phyloP scores from a whole-genome alignment of 2,888 invertebrate genomes.

The Congeria kusceri region DNA sequence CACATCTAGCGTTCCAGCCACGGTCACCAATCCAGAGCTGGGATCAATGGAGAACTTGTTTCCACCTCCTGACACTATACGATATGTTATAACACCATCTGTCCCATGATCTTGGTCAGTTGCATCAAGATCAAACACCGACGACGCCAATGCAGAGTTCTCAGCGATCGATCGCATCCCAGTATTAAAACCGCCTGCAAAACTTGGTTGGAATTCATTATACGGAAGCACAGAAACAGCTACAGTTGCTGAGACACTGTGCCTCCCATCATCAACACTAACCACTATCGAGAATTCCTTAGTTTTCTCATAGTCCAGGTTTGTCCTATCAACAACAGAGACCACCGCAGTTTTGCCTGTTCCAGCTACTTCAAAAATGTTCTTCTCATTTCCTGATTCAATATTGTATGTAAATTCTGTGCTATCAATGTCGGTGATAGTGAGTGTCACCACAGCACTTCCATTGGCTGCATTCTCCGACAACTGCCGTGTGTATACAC shows the following conservation, averaged over 20 bases:
- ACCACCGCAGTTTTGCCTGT: slow-evolving; percentile 55
- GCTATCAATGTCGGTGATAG: slow-evolving; percentile 72
- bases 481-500: slow-evolving; percentile 66
- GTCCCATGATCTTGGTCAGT: slow-evolving; percentile 71
- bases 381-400: slow-evolving; percentile 64
- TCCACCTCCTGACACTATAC: slow-evolving; percentile 65
- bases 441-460: slow-evolving; percentile 63
- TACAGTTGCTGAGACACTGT: slow-evolving; percentile 64
- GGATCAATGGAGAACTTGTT: slow-evolving; percentile 61
- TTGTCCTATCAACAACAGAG: slow-evolving; percentile 57
- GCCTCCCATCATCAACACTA: slow-evolving; percentile 87
- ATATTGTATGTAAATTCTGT: slow-evolving; percentile 69
- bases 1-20: slow-evolving; percentile 67
- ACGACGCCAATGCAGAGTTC: slow-evolving; percentile 46
- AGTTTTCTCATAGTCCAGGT: slow-evolving; percentile 76
- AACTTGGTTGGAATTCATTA: slow-evolving; percentile 68
- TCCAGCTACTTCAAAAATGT: slow-evolving; percentile 64
- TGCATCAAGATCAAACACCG: slow-evolving; percentile 67
- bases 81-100: slow-evolving; percentile 70
- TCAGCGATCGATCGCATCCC: slow-evolving; percentile 61
- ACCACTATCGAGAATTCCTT: slow-evolving; percentile 91
- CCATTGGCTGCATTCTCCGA: slow-evolving; percentile 65
- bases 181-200: slow-evolving; percentile 52
- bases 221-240: slow-evolving; percentile 65
- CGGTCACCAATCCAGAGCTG: slow-evolving; percentile 65